Percentiles rank a stretch among this genome's conserved stretches.
phyloP scores from a whole-genome alignment of 2,888 invertebrate genomes.

The Mystacides longicornis region DNA sequence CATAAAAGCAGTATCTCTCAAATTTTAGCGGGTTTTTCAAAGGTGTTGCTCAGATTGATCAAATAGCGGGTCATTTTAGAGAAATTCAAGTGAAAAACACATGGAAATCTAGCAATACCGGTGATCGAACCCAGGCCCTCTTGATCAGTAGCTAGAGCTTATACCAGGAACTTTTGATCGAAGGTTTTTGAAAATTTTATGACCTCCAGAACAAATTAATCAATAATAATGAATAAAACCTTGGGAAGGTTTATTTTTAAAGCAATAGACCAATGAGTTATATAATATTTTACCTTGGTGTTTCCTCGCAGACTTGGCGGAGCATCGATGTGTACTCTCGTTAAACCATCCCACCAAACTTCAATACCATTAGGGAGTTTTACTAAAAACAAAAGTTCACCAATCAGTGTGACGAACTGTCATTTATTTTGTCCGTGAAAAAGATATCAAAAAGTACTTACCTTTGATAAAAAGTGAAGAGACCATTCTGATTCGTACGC shows the following conservation, averaged over 20 bases:
- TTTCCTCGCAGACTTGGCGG: constrained; percentile 61
- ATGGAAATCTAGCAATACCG: too few relatives aligned
- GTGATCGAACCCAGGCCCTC: too few relatives aligned
- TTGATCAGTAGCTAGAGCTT: too few relatives aligned
- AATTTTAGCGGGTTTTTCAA: too few relatives aligned
- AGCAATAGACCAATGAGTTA: background rate
- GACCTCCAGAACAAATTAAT: background rate
- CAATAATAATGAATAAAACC: background rate
- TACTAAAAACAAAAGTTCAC: constrained; percentile 39
- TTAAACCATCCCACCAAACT: constrained; percentile 86
- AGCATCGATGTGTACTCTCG: constrained; percentile 75
- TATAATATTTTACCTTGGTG: constrained; percentile 47
- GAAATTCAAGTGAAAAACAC: too few relatives aligned
- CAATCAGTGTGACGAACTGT: background rate
- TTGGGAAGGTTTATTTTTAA: background rate
- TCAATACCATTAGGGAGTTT: constrained; percentile 68
- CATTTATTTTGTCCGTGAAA: background rate
- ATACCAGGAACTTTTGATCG: too few relatives aligned
- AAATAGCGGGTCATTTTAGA: too few relatives aligned
- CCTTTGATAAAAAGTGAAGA: constrained; percentile 71
- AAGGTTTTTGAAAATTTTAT: too few relatives aligned
- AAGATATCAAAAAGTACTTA: constrained; percentile 28
- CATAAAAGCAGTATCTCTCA: too few relatives aligned
- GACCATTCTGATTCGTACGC: constrained; percentile 60
- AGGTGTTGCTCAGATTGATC: too few relatives aligned